phyloP scores from a whole-genome alignment of 2,113 vertebrate species.

The Gopherus flavomarginatus region DNA sequence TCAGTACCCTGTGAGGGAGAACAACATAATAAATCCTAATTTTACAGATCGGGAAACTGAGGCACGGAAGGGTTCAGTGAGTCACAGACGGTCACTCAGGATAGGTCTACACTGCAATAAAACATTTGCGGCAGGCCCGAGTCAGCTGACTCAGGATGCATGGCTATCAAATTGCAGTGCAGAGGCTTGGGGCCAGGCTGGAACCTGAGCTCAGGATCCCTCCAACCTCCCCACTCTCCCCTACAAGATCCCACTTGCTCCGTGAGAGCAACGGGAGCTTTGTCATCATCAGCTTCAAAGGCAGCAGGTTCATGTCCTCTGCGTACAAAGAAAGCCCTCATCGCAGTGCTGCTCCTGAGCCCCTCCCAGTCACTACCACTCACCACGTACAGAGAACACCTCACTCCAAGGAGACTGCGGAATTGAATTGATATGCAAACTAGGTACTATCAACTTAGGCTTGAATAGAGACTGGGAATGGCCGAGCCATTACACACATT shows the following conservation, averaged over 20 bases:
- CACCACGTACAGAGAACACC: neutral
- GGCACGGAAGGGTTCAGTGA: neutral
- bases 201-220: neutral
- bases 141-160: neutral
- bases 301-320: neutral
- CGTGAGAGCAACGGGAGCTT: neutral
- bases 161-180: neutral
- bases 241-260: neutral
- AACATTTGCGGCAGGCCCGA: neutral
- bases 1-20: neutral
- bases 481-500: too few species aligned
- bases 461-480: too few species aligned
- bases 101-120: neutral
- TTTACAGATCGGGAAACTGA: neutral
- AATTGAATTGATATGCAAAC: too few species aligned
- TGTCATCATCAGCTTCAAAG: neutral
- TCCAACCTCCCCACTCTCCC: neutral
- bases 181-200: neutral
- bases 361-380: neutral
- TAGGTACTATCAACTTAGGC: too few species aligned
- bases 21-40: neutral
- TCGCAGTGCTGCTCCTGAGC: fast-evolving
- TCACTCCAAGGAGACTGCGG: too few species aligned
- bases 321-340: neutral
- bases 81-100: neutral